Conservation (phyloP, 1,140 invertebrate species). For the Sitophilus oryzae region DNA sequence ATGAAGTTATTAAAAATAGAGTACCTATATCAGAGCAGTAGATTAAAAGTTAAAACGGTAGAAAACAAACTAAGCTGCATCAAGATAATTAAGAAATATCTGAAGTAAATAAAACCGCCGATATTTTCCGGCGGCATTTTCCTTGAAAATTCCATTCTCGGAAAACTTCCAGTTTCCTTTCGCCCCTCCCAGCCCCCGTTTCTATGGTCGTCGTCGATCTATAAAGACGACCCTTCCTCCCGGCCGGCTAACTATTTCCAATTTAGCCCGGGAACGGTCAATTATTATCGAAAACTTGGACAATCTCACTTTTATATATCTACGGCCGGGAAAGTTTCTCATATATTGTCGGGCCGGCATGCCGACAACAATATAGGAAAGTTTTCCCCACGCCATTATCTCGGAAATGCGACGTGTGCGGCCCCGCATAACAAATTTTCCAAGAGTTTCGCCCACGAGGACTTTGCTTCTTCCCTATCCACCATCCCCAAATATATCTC, state of each 20-base stretch:
- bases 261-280: constrained; percentile 8
- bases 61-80: too few relatives aligned
- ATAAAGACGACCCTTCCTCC: background rate
- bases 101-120: background rate
- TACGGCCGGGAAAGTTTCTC: constrained; percentile 8
- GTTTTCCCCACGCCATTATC: constrained; percentile 7
- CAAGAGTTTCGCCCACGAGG: too few relatives aligned
- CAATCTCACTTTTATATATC: constrained; percentile 6
- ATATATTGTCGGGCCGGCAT: constrained; percentile 3
- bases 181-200: too few relatives aligned
- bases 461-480: background rate
- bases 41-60: too few relatives aligned
- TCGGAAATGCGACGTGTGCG: too few relatives aligned
- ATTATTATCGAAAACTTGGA: constrained; percentile 9
- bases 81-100: background rate
- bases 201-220: background rate
- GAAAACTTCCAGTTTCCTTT: too few relatives aligned
- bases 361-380: constrained; percentile 6
- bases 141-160: background rate
- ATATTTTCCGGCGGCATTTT: background rate
- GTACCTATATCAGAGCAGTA: too few relatives aligned
- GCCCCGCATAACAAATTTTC: constrained; percentile 3
- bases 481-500: too few relatives aligned
- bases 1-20: too few relatives aligned
- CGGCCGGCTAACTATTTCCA: constrained; percentile 2